Percentiles rank a stretch among this genome's conserved stretches.
Conservation (phyloP, 2,888 invertebrate genomes). For the Auanema freiburgensis region DNA sequence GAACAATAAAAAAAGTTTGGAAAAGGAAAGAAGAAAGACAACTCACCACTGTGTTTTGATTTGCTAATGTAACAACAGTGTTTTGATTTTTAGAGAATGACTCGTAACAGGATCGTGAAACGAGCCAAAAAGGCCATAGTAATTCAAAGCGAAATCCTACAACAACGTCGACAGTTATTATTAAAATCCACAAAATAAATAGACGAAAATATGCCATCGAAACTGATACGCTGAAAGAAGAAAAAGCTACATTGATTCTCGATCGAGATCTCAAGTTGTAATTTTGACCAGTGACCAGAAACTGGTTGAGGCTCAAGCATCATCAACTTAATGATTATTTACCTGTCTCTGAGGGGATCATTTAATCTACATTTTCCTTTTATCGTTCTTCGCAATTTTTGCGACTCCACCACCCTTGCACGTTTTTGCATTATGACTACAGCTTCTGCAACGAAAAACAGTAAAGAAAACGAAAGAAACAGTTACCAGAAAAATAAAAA, state of each 20-base stretch:
- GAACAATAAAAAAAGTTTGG: neutral
- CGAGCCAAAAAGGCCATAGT: constrained; percentile 96
- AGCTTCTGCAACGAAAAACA: no score
- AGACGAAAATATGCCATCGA: constrained; percentile 12
- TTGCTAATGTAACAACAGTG: constrained; percentile 31
- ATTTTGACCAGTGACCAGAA: neutral
- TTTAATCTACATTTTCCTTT: constrained; percentile 25
- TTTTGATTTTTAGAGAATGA: constrained; percentile 93
- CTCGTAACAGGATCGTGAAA: constrained; percentile 91
- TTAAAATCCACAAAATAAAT: no score
- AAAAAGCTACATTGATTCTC: constrained; percentile 11
- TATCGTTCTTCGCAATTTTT: constrained; percentile 48
- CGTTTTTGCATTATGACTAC: constrained; percentile 49
- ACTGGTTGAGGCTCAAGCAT: constrained; percentile 1
- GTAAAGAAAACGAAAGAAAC: no score
- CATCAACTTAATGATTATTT: neutral
- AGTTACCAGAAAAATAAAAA: no score
- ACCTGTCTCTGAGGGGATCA: constrained; percentile 26
- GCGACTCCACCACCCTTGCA: constrained; percentile 49
- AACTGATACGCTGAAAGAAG: neutral
- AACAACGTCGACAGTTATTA: constrained; percentile 68
- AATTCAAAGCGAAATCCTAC: constrained; percentile 98
- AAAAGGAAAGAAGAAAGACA: neutral
- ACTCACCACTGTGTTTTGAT: constrained; percentile 32
- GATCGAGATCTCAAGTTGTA: neutral